phyloP scores from a whole-genome alignment of 2,113 vertebrate species.

The Gymnocephalus cernua region DNA sequence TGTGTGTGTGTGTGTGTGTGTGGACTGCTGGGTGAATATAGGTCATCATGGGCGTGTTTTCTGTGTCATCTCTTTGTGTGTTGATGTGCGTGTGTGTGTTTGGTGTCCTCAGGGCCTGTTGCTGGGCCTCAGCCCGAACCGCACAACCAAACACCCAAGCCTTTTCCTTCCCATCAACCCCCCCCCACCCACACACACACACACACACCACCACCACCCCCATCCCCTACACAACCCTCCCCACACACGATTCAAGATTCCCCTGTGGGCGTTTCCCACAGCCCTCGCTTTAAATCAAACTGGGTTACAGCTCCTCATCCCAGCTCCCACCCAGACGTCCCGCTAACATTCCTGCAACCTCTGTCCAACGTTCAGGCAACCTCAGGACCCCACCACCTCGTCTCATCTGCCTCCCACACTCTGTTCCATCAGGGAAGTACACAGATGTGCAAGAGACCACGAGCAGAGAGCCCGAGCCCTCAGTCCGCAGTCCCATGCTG shows the following conservation, averaged over 20 bases:
- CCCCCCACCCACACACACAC: no score
- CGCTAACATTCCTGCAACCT: conserved; percentile 69
- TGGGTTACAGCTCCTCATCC: conserved; percentile 70
- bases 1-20: conserved; percentile 75
- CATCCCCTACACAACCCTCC: conserved; percentile 49
- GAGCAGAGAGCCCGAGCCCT: conserved; percentile 56
- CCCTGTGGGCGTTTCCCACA: conserved; percentile 80
- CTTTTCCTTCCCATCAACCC: conserved; percentile 49
- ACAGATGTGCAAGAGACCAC: conserved; percentile 71
- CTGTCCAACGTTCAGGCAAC: conserved; percentile 66
- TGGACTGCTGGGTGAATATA: neutral
- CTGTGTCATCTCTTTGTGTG: conserved; percentile 42
- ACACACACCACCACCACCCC: conserved; percentile 34
- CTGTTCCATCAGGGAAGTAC: conserved; percentile 44
- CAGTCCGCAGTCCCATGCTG: conserved; percentile 61
- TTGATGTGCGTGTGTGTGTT: conserved; percentile 49
- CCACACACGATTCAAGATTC: conserved; percentile 59
- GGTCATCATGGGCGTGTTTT: conserved; percentile 45
- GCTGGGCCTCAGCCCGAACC: conserved; percentile 70
- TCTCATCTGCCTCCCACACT: conserved; percentile 56
- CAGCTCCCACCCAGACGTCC: conserved; percentile 66
- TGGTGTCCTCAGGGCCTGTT: conserved; percentile 62
- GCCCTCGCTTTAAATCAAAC: conserved; percentile 76
- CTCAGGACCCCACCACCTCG: conserved; percentile 52
- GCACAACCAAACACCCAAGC: conserved; percentile 69